phyloP scores from a whole-genome alignment of 2,888 invertebrate species.

The Dynastes grantii region DNA sequence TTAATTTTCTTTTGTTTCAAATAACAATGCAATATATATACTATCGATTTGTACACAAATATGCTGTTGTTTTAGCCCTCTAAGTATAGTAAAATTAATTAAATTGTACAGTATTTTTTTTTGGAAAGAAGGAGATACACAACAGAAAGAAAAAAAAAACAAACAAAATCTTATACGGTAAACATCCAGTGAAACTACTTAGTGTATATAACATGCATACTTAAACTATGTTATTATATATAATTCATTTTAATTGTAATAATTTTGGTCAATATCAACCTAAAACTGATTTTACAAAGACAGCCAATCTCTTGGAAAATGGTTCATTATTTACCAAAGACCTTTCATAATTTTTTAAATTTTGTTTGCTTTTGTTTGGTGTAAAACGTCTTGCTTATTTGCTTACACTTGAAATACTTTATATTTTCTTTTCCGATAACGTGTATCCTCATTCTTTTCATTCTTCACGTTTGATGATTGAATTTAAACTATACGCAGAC shows the following conservation, averaged over 20 bases:
- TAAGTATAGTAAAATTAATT: conserved; percentile 47
- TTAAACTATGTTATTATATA: conserved; percentile 54
- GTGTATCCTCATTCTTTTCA: conserved; percentile 23
- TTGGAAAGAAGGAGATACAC: conserved; percentile 47
- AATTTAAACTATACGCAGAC: background rate
- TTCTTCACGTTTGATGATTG: conserved; percentile 1
- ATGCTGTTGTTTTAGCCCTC: conserved; percentile 47
- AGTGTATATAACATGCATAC: conserved; percentile 51
- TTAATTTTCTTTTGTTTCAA: conserved; percentile 44
- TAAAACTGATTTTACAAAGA: conserved; percentile 52
- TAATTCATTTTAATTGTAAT: conserved; percentile 51
- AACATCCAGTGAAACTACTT: conserved; percentile 51
- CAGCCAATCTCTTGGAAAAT: conserved; percentile 49
- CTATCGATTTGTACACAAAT: conserved; percentile 52
- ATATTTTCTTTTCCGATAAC: background rate
- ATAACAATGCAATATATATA: conserved; percentile 50
- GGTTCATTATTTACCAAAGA: conserved; percentile 44
- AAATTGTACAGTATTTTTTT: conserved; percentile 45
- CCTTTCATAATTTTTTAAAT: background rate
- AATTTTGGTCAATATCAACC: conserved; percentile 53
- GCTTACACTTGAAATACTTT: background rate
- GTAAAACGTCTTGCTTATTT: background rate
- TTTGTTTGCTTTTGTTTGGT: background rate
- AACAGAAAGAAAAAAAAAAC: conserved; percentile 47
- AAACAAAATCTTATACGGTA: conserved; percentile 49